Percentiles rank a stretch among this genome's conserved stretches.
Evolutionary conservation across 1,140 invertebrate species (phyloP).

Genomic region (Formica exsecta): DNA sequence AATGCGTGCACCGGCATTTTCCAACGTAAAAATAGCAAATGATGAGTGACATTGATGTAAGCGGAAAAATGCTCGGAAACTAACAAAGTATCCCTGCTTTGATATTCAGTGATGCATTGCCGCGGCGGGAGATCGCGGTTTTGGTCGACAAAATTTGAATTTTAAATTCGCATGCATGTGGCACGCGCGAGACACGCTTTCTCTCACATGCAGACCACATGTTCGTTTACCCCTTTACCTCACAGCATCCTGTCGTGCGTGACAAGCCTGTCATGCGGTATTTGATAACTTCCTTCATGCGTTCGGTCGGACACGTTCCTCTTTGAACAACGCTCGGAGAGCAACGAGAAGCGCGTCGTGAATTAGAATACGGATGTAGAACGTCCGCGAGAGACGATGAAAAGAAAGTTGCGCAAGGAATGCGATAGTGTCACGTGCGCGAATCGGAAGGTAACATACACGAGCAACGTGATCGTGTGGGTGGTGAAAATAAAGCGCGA

Average conservation of each 20-base stretch:
- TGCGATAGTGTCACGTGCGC: constrained; percentile 60
- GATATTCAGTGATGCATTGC: constrained; percentile 1
- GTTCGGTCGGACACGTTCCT: background rate
- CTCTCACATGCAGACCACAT: constrained; percentile 7
- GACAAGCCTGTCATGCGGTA: constrained; percentile 11
- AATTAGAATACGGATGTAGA: background rate
- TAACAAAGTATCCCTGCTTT: background rate
- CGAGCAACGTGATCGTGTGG: too few relatives aligned
- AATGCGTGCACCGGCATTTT: background rate
- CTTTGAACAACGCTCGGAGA: background rate
- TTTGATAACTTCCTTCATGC: constrained; percentile 24
- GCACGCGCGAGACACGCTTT: background rate
- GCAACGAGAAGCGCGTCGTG: too few relatives aligned
- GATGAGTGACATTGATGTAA: background rate
- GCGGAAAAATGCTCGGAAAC: background rate
- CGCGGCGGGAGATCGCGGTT: background rate
- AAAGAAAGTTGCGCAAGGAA: background rate
- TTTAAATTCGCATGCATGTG: background rate
- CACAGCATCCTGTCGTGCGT: background rate
- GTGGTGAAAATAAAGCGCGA: background rate
- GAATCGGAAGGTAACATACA: background rate
- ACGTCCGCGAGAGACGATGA: background rate
- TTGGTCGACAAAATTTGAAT: constrained; percentile 21
- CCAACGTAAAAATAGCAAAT: background rate
- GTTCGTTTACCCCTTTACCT: constrained; percentile 32